Base-by-base conservation (phyloP, 2,888 invertebrate genomes). In the Stegana nigrithorax region DNA sequence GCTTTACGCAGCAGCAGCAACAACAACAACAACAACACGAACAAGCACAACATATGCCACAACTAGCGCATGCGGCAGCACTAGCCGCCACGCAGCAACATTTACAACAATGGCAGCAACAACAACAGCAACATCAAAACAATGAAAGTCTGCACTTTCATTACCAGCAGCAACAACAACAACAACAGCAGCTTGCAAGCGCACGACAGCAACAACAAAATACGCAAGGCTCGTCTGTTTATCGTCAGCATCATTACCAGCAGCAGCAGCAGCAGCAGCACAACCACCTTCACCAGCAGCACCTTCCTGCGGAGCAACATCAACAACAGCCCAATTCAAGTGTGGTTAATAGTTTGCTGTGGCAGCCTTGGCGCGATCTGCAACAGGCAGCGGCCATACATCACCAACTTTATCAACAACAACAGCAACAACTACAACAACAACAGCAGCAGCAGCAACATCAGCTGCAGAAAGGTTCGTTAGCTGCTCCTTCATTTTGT, bases 301-400 rank as follows among this genome's bases (percentile, higher is more conserved):
- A 69, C 6, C 4, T n/a, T 36, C 36, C 10, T 36, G 2, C n/a
- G 3, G 12, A 47, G 21, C 47, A 47, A 47, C 47, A 47, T 23
- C 8, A 47, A n/a, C n/a, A n/a, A n/a, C n/a, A 72, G 25, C 75
- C 77, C 59, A 73, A 78, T 57, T 73, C 81, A 19, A 82, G 83
- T 71, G 80, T 83, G 73, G 81, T 83, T 45, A 83, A 83, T 67
- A 82, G 83, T 66, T 73, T 83, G 62, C 68, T 84, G 7, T 84
- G 84, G 84, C 84, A 85, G 59, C 84, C 84, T 39, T 84, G 84
- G 84, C 80, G 82, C 44, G 84, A 84, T 73, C 75, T 85, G 44
- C 81, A 82, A 64, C 82, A 82, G 62, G 81, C 82, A 12, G 83
- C 74, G 60, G 83, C 82, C 45, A 80, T 80, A 67, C 83, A 82